Evolutionary conservation across 2,797 vertebrate species (phyloP), one percentile per base, ranked within the genome.

Genomic region (Petrocephalus schoutedeni): DNA sequence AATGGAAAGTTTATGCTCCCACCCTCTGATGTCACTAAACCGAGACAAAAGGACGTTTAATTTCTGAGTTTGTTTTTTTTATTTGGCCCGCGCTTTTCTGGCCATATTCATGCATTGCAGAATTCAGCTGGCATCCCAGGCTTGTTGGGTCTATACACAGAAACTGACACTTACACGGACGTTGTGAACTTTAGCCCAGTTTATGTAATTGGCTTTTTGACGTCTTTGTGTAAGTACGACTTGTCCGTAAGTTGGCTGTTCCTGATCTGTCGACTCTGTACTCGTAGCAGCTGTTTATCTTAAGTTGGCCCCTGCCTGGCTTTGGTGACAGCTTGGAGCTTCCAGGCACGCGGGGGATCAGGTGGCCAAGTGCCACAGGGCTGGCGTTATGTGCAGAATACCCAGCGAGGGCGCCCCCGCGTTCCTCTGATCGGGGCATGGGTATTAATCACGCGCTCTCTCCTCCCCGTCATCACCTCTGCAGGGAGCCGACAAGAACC

Each of bases 401-500:
- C 28, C 3, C 84, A 9, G 28, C 6, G 23, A 3, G 7, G 16
- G 54, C 28, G 1, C 6, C 58, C 12, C 32, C 23, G 41, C 21
- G 10, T 14, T 12, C 58, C 28, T 21, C 28, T 86, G 6, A 10
- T 86, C 54, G n/a, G 28, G 36, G 19, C 3, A 41, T 2, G 53
- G 51, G 19, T 32, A 41, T 36, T 58, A 32, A 56, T 61, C 54
- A 59, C 14, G 41, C 32, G 6, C 71, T 21, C 53, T 80, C 2
- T 83, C 32, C 12, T 54, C 41, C n/a, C 56, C 32, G n/a, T 41
- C 49, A 91, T 86, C 89, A 3, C 51, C 90, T 16, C 93, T 90
- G 8, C 93, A 96, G 95, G 96, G 95, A 90, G 96, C 96, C 74
- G 93, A 96, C 93, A 96, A 95, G 92, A 4, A 91, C 84, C 41